A percentile compares a stretch with the other conserved stretches of the same genome.
These are phyloP conservation scores for Belgica antarctica DNA, from an alignment of 2,888 invertebrate genomes.

Conservation along the genomic window DNA sequence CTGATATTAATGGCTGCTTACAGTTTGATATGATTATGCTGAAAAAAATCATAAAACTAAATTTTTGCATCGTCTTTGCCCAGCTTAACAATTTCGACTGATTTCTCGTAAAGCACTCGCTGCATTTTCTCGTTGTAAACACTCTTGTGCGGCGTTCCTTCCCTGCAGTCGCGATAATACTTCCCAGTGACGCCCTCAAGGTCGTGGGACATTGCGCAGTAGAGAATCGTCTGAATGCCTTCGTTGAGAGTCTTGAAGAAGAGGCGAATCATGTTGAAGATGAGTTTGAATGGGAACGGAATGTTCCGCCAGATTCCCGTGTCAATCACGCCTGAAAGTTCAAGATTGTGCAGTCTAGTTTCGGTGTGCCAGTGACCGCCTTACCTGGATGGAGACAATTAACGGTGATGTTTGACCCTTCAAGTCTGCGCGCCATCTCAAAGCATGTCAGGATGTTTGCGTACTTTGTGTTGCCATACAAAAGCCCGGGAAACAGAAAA, in stretches of 20 bases:
- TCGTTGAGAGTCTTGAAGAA: constrained; percentile 28
- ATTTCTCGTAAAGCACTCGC: constrained; percentile 32
- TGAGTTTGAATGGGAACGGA: constrained; percentile 35
- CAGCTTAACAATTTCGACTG: constrained; percentile 35
- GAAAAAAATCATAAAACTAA: neutral
- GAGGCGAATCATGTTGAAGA: neutral
- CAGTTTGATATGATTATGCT: too few relatives aligned
- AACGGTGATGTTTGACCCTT: constrained; percentile 17
- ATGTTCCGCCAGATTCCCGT: constrained; percentile 81
- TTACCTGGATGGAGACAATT: constrained; percentile 29
- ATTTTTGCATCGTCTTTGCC: neutral
- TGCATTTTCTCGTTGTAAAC: neutral
- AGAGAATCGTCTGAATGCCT: constrained; percentile 38
- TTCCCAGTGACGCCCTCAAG: constrained; percentile 21
- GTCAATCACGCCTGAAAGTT: constrained; percentile 53
- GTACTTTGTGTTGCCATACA: constrained; percentile 33
- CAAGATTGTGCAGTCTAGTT: constrained; percentile 3
- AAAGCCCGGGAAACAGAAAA: neutral
- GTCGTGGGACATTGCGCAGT: constrained; percentile 11
- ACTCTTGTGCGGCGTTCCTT: neutral
- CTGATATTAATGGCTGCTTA: too few relatives aligned
- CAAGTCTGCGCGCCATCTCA: constrained; percentile 27
- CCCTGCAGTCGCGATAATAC: constrained; percentile 36
- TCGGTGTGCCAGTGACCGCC: constrained; percentile 8
- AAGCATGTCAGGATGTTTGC: constrained; percentile 32